phyloP scores from a whole-genome alignment of 2,113 vertebrate species.

The Gymnogyps californianus region DNA sequence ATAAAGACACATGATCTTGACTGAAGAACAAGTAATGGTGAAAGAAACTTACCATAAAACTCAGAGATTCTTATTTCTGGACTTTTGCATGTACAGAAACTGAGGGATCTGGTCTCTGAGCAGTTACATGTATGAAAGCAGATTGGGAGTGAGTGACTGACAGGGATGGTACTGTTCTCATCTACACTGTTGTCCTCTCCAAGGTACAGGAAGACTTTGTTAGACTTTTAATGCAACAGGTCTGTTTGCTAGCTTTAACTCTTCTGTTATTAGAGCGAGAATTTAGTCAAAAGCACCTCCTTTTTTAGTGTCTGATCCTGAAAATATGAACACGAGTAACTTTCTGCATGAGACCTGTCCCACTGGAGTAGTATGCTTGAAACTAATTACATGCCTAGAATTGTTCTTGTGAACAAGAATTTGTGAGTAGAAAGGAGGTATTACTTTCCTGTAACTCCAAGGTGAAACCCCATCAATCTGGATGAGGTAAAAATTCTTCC shows the following conservation, averaged over 20 bases:
- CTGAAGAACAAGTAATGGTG: background rate
- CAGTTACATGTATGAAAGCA: background rate
- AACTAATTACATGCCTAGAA: background rate
- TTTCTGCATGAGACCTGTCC: background rate
- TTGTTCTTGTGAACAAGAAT: background rate
- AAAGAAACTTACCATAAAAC: background rate
- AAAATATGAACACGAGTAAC: background rate
- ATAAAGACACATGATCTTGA: background rate
- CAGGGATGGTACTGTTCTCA: background rate
- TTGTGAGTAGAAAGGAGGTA: background rate
- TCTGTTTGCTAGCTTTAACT: background rate
- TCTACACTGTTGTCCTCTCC: background rate
- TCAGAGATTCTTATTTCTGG: background rate
- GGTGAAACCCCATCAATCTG: background rate
- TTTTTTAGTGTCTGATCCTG: background rate
- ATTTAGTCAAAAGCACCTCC: background rate
- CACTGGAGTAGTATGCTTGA: background rate
- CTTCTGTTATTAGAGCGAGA: fast-evolving
- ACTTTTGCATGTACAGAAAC: background rate
- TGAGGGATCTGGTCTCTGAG: background rate
- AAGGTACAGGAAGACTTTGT: background rate
- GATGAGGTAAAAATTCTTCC: background rate
- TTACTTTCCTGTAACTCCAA: background rate
- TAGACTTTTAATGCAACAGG: background rate
- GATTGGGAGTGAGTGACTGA: background rate